Conservation (phyloP, 2,888 invertebrate species). For the Taphrorychus bicolor region DNA sequence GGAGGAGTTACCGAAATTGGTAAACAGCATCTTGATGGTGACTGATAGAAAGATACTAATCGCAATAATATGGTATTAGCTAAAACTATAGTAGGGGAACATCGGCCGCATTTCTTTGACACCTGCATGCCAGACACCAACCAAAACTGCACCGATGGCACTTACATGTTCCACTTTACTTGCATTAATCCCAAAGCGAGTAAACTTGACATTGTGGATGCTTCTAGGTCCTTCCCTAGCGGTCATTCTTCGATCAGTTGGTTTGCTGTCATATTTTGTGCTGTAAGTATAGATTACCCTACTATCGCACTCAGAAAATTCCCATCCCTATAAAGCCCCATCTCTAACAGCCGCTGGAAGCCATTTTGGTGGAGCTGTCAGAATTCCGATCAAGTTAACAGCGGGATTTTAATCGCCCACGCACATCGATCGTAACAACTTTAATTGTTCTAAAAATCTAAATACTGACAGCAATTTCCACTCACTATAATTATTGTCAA, state of each 20-base stretch:
- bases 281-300: constrained; percentile 61
- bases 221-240: constrained; percentile 76
- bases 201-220: constrained; percentile 68
- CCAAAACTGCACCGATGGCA: constrained; percentile 66
- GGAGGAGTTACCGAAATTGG: constrained; percentile 25
- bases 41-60: neutral
- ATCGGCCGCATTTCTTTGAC: constrained; percentile 77
- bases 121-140: constrained; percentile 73
- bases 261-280: constrained; percentile 70
- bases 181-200: constrained; percentile 71
- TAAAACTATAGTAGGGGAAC: constrained; percentile 73
- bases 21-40: neutral
- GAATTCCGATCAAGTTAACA: no score
- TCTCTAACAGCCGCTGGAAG: no score
- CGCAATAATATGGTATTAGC: constrained; percentile 43
- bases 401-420: no score
- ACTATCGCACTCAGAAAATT: no score
- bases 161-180: constrained; percentile 62
- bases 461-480: no score
- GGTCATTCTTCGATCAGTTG: constrained; percentile 76
- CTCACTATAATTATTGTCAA: no score
- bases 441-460: no score
- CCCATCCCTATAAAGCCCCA: no score
- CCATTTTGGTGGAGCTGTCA: no score
- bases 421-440: no score